Evolutionary conservation across 1,140 invertebrate species (phyloP), one percentile per base, ranked within the genome.

Genomic region (Lineus longissimus): DNA sequence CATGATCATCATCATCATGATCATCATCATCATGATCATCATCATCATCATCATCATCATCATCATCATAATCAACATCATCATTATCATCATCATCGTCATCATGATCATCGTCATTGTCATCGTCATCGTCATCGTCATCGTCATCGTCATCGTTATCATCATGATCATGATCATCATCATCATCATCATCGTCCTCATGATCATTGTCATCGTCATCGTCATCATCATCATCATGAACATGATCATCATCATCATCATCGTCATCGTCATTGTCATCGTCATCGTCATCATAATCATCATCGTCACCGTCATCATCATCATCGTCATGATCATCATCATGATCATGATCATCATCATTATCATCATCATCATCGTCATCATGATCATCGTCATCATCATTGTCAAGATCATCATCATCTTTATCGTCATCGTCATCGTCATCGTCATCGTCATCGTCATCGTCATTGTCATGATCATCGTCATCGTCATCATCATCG

Each of bases 361-460:
- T 29, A 59, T 61, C 55, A 61, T 59, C 59, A 59, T 61, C 54
- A 61, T 61, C 55, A n/a, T n/a, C n/a, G n/a, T n/a, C n/a, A n/a
- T n/a, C n/a, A n/a, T n/a, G n/a, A n/a, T n/a, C n/a, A n/a, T n/a
- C n/a, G n/a, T n/a, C n/a, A n/a, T n/a, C n/a, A n/a, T n/a, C n/a
- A n/a, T n/a, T n/a, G n/a, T n/a, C n/a, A n/a, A n/a, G n/a, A n/a
- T n/a, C n/a, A n/a, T n/a, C n/a, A n/a, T n/a, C n/a, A n/a, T n/a
- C n/a, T 15, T 59, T 54, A 59, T 59, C 57, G 19, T 63, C 61
- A 63, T 63, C 61, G 19, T 62, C 30, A 1, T 62, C 36, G 31
- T 63, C 61, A 62, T 63, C 40, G 33, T 63, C 59, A 62, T 64
- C 61, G 33, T 63, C 61, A 62, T 63, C 61, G 62, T 63, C 61